Conservation (phyloP, 2,797 vertebrate genomes). For the Nothura maculosa region DNA sequence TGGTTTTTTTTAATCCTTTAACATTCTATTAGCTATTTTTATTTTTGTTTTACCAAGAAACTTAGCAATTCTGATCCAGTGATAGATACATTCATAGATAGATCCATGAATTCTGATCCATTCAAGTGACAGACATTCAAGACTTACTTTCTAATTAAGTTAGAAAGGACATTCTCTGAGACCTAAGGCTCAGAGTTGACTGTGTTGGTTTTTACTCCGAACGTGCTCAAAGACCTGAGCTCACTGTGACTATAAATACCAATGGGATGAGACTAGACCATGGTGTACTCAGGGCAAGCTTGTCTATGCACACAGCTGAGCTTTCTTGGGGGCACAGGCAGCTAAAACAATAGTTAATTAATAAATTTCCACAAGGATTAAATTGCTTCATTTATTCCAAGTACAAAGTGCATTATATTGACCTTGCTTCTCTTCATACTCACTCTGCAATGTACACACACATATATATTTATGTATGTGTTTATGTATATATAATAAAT, state of each 20-base stretch:
- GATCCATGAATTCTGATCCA: background rate
- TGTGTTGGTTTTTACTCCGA: background rate
- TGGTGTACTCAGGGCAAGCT: background rate
- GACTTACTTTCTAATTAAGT: conserved; percentile 1
- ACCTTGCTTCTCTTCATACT: background rate
- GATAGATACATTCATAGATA: no score
- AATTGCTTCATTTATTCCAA: background rate
- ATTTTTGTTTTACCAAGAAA: background rate
- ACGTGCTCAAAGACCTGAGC: background rate
- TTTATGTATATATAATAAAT: background rate
- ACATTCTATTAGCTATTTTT: background rate
- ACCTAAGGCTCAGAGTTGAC: background rate
- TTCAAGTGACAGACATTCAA: background rate
- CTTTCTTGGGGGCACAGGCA: background rate
- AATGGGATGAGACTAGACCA: background rate
- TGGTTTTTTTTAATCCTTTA: conserved; percentile 12
- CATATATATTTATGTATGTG: background rate
- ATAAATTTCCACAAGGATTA: background rate
- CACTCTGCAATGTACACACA: background rate
- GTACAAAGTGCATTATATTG: background rate
- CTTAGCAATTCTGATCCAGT: background rate
- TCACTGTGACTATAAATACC: background rate
- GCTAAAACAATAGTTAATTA: background rate
- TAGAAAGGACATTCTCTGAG: background rate
- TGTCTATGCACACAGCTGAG: accelerated